Evolutionary conservation across 2,888 invertebrate species (phyloP).

Genomic region (Chaetogeoica ovagalla): DNA sequence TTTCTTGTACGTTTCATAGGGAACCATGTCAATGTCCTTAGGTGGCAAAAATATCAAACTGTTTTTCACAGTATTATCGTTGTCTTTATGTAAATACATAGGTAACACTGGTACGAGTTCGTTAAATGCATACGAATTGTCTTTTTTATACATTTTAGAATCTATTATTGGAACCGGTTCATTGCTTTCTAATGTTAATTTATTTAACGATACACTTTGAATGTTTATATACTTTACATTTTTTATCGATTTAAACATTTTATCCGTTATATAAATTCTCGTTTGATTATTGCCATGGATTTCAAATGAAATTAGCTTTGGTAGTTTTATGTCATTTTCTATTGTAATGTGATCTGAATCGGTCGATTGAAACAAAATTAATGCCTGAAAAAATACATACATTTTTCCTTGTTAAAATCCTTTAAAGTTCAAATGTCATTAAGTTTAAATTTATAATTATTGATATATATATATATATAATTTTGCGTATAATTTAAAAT

Average conservation of each 20-base stretch:
- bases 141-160: conserved; percentile 22
- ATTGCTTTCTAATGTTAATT: conserved; percentile 39
- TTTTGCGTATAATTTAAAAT: too few relatives aligned
- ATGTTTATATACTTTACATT: conserved; percentile 38
- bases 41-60: conserved; percentile 65
- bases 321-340: conserved; percentile 46
- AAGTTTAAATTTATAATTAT: not conserved
- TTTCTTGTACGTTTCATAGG: conserved; percentile 68
- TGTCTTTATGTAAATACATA: conserved; percentile 7
- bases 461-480: too few relatives aligned
- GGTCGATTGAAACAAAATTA: conserved; percentile 66
- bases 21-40: conserved; percentile 64
- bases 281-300: conserved; percentile 49
- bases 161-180: conserved; percentile 25
- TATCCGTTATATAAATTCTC: conserved; percentile 25
- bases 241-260: conserved; percentile 28
- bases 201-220: conserved; percentile 34
- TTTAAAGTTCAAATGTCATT: not conserved
- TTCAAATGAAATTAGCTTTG: conserved; percentile 46
- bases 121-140: conserved; percentile 34
- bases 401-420: not conserved
- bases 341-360: conserved; percentile 57
- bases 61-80: conserved; percentile 11
- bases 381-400: conserved; percentile 58
- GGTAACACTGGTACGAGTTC: conserved; percentile 29